A percentile compares a stretch with the other conserved stretches of the same genome.
These are phyloP conservation scores for Cyclopterus lumpus DNA, from an alignment of 2,797 vertebrate species.

Conservation along the genomic window DNA sequence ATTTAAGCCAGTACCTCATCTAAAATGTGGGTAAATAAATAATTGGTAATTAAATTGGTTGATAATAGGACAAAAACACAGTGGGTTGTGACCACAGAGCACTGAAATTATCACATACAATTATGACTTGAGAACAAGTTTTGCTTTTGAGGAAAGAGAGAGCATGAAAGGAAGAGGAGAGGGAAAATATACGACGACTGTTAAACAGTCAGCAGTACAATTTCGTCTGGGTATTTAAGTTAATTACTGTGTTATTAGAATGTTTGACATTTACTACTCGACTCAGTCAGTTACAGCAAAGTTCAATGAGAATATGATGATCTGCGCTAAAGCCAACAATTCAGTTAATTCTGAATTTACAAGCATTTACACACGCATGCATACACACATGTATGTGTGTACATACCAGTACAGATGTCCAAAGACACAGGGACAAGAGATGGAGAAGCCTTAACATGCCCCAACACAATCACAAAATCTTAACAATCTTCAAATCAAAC, in stretches of 20 bases:
- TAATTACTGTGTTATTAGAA: slow-evolving; percentile 55
- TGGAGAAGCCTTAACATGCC: slow-evolving; percentile 70
- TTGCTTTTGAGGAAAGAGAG: slow-evolving; percentile 18
- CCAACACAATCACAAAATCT: slow-evolving; percentile 74
- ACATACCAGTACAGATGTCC: slow-evolving; percentile 39
- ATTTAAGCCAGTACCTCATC: slow-evolving; percentile 9
- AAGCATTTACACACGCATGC: slow-evolving; percentile 15
- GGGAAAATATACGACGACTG: slow-evolving; percentile 20
- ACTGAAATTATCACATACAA: slow-evolving; percentile 35
- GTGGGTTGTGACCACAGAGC: not conserved
- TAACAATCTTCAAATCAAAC: slow-evolving; percentile 77
- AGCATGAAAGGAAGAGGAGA: slow-evolving; percentile 3
- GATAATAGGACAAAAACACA: slow-evolving; percentile 12
- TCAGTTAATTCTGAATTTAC: slow-evolving; percentile 26
- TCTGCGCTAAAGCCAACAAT: not conserved
- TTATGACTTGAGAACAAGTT: slow-evolving; percentile 27
- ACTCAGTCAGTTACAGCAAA: not conserved
- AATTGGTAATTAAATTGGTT: not conserved
- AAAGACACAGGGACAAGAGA: slow-evolving; percentile 36
- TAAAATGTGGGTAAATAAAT: not conserved
- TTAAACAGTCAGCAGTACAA: slow-evolving; percentile 37
- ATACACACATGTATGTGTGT: not conserved
- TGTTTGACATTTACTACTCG: not conserved
- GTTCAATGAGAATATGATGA: slow-evolving; percentile 15
- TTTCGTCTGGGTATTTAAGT: slow-evolving; percentile 10